These are phyloP conservation scores for Helicoverpa armigera DNA, from an alignment of 1,140 invertebrate genomes.

Conservation along the genomic window DNA sequence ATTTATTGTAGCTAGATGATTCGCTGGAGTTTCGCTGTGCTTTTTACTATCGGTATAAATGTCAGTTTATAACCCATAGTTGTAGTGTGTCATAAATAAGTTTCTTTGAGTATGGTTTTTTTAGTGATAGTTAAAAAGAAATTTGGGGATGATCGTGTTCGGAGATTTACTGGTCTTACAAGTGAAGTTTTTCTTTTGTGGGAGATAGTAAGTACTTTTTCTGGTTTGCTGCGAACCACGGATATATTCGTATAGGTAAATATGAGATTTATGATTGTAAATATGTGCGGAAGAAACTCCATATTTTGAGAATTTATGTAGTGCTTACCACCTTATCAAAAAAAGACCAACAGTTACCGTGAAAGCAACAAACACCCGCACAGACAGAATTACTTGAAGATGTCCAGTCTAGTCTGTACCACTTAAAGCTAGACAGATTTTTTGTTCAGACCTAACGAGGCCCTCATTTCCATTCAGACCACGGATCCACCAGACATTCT, in stretches of 20 bases:
- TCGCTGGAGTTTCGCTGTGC: slow-evolving; percentile 14
- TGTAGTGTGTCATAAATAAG: slow-evolving; percentile 18
- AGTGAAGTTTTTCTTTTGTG: no score
- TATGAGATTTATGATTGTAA: no score
- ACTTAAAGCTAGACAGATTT: background rate
- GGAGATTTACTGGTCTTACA: background rate
- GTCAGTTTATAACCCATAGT: slow-evolving; percentile 12
- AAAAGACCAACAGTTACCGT: no score
- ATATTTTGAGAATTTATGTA: no score
- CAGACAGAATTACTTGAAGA: no score
- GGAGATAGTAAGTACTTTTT: no score
- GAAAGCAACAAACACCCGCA: no score
- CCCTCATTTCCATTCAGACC: background rate
- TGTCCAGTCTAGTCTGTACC: no score
- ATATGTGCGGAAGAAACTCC: no score
- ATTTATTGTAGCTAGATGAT: slow-evolving; percentile 29
- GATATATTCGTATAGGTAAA: no score
- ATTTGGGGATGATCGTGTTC: background rate
- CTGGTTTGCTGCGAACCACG: no score
- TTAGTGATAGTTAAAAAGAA: background rate
- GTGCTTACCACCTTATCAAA: no score
- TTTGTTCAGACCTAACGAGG: background rate
- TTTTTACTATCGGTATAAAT: slow-evolving; percentile 22
- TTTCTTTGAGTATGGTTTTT: background rate
- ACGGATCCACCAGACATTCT: background rate